Evolutionary conservation across 2,888 invertebrate genomes (phyloP), one percentile per base, ranked within the genome.

Genomic region (Leucozona laternaria): DNA sequence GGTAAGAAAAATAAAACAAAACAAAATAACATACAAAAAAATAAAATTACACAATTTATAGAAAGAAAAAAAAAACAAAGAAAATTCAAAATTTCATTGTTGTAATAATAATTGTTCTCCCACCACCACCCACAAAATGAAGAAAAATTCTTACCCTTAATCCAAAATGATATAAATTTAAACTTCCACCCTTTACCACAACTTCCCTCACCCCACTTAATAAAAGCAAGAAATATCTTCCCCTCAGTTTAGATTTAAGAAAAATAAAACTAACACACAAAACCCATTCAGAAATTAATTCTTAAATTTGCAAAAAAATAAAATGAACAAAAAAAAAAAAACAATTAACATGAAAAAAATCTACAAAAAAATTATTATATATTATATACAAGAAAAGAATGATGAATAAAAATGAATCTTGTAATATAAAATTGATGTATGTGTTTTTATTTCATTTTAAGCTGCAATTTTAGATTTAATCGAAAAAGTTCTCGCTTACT

Each of bases 361-460:
- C 66, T 66, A 83, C 73, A 84, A 85, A 71, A 85, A 84, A 86
- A 86, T 86, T 86, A 86, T 82, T 86, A 86, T 86, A 86, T 86
- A 86, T 86, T 86, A 86, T 86, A 86, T 86, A 86, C 86, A 86
- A 86, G 86, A 86, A 86, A 86, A 86, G 70, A 86, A 86, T 82
- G 78, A 86, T 82, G 82, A 86, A 86, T 86, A 86, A 86, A 86
- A 82, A 72, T 86, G 78, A 86, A 82, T 86, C 86, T 86, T 86
- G 86, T 86, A 86, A 86, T 86, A 86, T 86, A 86, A 86, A 73
- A 70, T 28, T 37, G 31, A 34, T 31, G 58, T 57, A 11, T 22
- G 43, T 58, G 37, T 58, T 68, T 17, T 68, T 34, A 31, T 57
- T 66, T 55, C 3, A 28, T 45, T 68, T 45, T 17, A 1, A 15